These are phyloP conservation scores for Menura novaehollandiae DNA, from an alignment of 2,113 vertebrate genomes.

Conservation along the genomic window DNA sequence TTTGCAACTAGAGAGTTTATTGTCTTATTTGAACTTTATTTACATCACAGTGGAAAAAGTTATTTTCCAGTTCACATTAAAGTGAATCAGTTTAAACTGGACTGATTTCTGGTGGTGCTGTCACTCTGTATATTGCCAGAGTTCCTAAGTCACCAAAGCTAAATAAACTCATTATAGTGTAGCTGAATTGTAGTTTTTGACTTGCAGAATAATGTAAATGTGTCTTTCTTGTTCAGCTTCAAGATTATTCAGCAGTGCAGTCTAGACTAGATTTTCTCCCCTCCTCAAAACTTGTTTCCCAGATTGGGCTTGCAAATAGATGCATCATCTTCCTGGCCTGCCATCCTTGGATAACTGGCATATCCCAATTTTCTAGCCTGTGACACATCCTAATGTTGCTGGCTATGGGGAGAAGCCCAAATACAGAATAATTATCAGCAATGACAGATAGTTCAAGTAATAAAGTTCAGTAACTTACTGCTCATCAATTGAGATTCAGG, in stretches of 20 bases:
- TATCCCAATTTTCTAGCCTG: background rate
- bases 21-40: background rate
- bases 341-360: background rate
- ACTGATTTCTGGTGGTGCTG: background rate
- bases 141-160: background rate
- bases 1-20: background rate
- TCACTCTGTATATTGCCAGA: background rate
- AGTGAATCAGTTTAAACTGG: background rate
- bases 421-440: background rate
- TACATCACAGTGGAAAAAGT: background rate
- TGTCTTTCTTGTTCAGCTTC: background rate
- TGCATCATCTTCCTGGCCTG: background rate
- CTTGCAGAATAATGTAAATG: background rate
- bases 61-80: background rate
- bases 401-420: background rate
- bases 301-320: background rate
- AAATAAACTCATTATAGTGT: background rate
- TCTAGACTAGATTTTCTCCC: background rate
- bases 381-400: background rate
- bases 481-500: background rate
- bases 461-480: background rate
- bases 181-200: background rate
- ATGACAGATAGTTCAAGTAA: background rate
- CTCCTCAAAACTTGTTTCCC: background rate
- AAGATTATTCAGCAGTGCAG: background rate